Evolutionary conservation across 2,113 vertebrate species (phyloP), one percentile per base, ranked within the genome.

Genomic region (Sturnira hondurensis): DNA sequence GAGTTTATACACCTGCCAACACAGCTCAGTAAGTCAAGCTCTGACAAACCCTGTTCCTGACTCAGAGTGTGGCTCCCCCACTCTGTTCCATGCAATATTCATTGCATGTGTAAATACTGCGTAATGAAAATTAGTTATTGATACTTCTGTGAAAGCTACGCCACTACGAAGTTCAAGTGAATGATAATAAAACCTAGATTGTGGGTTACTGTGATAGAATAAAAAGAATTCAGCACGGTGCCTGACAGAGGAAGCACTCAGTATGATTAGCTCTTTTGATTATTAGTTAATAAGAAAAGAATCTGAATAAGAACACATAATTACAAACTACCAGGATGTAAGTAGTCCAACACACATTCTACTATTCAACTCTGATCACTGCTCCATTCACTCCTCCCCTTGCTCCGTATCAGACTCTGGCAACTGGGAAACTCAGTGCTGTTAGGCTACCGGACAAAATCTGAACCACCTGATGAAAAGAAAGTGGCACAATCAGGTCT

Each of bases 241-340:
- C 58, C 71, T 76, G 56, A 63, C 28, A 45, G 28, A 54, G 19
- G 74, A 86, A 85, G n/a, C 56, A 61, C 41, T 58, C 54, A 54
- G 43, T n/a, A 82, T 71, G 93, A 70, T 26, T 43, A 92, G 86
- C 47, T 77, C 50, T 70, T 63, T 50, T 96, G 56, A 68, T 68
- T 88, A 58, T 68, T 76, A 94, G 41, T 45, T 88, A 83, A 80
- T 74, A 77, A 73, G 38, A 86, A 77, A 95, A 83, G 45, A 91
- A 74, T 52, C 24, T n/a, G 36, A 71, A 41, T 12, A 77, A 73
- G 76, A 87, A 92, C 47, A 89, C 28, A 52, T 38, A 89, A 93
- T 93, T 93, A 86, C 1, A 93, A 74, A 86, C 74, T 80, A 86
- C 93, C 28, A 89, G 47, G 83, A 86, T 93, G 67, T 43, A 92